Base-by-base conservation (phyloP, 1,140 invertebrate genomes). In the Dufourea novaeangliae region DNA sequence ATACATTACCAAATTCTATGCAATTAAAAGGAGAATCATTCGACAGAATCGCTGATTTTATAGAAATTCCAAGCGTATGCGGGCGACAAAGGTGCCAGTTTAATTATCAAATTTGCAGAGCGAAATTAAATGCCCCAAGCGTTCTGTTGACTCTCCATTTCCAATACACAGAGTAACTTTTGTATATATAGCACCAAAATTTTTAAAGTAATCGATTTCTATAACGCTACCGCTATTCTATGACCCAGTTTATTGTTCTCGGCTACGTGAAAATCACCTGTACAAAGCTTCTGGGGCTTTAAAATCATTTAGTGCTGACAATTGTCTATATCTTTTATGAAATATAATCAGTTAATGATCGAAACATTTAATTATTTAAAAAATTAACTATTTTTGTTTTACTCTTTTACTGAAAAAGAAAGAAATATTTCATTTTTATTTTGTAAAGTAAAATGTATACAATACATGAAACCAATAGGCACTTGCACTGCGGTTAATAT, bases 171-270 rank as follows among this genome's bases (percentile, higher is more conserved):
- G 46, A 6, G 20, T n/a, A 7, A n/a, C 20, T n/a, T 7, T n/a
- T 50, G 7, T n/a, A 50, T n/a, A n/a, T n/a, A n/a, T n/a, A 50
- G 4, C 46, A 7, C 20, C 5, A n/a, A 5, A n/a, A 50, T 50
- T 50, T 50, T 50, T 50, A 50, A 50, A n/a, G n/a, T n/a, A 50
- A 17, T 50, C 46, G 20, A n/a, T 50, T 50, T 50, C n/a, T 50
- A 17, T 50, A 50, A n/a, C 46, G 46, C n/a, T 50, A n/a, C n/a
- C n/a, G 46, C 46, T 50, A n/a, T n/a, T n/a, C n/a, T n/a, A n/a
- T 50, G 46, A 50, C 46, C 46, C 46, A 50, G 46, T 50, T 50
- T 17, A n/a, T n/a, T 17, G n/a, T n/a, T n/a, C 46, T 50, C 20
- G n/a, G 20, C 46, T n/a, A 50, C 46, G 8, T 17, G 20, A 50